Base-by-base conservation (phyloP, 2,797 vertebrate species). In the Sebastes taczanowskii region DNA sequence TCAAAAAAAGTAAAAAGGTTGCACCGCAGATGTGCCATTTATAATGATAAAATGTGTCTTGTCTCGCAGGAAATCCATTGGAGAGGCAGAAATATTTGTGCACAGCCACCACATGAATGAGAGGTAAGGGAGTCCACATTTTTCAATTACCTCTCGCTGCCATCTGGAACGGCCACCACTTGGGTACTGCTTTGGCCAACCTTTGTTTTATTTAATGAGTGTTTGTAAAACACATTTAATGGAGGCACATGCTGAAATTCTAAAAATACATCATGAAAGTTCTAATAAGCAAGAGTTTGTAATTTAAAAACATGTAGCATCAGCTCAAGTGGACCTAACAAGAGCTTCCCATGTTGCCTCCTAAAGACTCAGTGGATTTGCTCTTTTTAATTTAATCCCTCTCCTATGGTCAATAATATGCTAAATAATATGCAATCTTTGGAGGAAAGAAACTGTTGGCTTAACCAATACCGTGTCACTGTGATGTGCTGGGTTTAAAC, bases 101-200 rank as follows among this genome's bases (percentile, higher is more conserved):
- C 25, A 53, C 52, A 74, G 34, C 58, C 16, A 32, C 32, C 30
- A 53, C 62, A 71, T 58, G 52, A 77, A 73, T 60, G 53, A 71
- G n/a, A 42, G 23, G 7, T 64, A 60, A 63, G 53, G 67, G 86
- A 80, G 62, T 86, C 76, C 71, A 78, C 11, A 63, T 74, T 85
- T 89, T 87, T 80, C 74, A 85, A 77, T 88, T 75, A 83, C 63
- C 66, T 77, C 66, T 63, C 0, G 5, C 75, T 53, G 74, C 75
- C 71, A 63, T 56, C 69, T 88, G 76, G 58, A 77, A 75, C 60
- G 2, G 2, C 55, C 18, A 60, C 63, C 35, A 46, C 60, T 23
- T 58, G 60, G 60, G 29, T 27, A 14, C 23, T 32, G 46, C 82
- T 64, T 29, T 74, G 20, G 63, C 35, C 30, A 29, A 25, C 32